A percentile compares a stretch with the other conserved stretches of the same genome.
These are phyloP conservation scores for Pemphigus obesinymphae DNA, from an alignment of 1,140 invertebrate genomes.

Conservation along the genomic window DNA sequence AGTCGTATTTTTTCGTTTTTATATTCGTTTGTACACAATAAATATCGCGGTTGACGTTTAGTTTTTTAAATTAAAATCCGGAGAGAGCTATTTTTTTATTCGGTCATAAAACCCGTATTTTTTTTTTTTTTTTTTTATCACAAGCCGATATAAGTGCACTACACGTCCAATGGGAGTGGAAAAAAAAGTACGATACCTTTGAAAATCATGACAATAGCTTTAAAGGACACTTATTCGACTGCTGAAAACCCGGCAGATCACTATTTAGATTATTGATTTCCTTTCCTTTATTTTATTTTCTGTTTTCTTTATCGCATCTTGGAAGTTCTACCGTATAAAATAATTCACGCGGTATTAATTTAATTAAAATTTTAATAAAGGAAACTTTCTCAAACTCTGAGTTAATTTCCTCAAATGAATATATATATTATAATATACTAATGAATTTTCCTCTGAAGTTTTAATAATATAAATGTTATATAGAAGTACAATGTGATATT, in stretches of 20 bases:
- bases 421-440: background rate
- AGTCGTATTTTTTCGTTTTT: too few relatives aligned
- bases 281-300: background rate
- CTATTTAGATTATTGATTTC: background rate
- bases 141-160: too few relatives aligned
- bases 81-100: too few relatives aligned
- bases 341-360: slow-evolving; percentile 12
- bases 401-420: slow-evolving; percentile 9
- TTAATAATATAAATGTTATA: slow-evolving; percentile 6
- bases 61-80: too few relatives aligned
- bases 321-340: too few relatives aligned
- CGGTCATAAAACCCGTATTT: too few relatives aligned
- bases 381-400: slow-evolving; percentile 6
- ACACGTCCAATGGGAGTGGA: background rate
- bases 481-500: background rate
- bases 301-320: background rate
- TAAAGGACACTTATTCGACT: background rate
- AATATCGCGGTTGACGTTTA: too few relatives aligned
- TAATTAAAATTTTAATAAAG: slow-evolving; percentile 21
- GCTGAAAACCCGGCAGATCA: background rate
- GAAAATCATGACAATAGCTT: background rate
- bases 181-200: background rate
- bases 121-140: too few relatives aligned
- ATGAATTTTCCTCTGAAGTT: background rate
- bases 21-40: too few relatives aligned